phyloP scores from a whole-genome alignment of 2,797 vertebrate genomes.

The Platalea minor region DNA sequence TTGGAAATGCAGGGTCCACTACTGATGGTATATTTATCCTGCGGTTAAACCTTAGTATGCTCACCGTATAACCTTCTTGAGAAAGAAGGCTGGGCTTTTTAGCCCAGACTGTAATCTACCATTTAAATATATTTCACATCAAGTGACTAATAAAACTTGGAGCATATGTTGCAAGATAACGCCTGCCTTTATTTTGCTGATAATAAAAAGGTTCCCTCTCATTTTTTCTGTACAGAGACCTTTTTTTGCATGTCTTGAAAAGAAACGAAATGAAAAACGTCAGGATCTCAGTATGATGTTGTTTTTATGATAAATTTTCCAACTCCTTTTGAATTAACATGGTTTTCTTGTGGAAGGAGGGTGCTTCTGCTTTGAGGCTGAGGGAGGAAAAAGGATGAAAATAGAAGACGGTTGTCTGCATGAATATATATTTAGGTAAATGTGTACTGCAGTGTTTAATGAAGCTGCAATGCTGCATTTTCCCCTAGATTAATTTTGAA shows the following conservation, averaged over 20 bases:
- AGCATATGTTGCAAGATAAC: neutral
- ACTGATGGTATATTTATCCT: neutral
- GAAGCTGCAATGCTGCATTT: neutral
- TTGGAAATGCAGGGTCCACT: neutral
- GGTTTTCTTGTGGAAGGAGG: neutral
- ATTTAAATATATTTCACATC: neutral
- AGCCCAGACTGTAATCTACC: neutral
- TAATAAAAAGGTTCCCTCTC: neutral
- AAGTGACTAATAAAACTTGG: neutral
- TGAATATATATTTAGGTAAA: neutral
- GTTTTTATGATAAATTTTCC: neutral
- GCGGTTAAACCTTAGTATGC: neutral
- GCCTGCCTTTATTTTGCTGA: neutral
- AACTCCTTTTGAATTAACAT: neutral
- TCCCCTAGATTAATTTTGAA: conserved; percentile 9
- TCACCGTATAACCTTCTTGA: neutral
- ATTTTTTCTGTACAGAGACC: neutral
- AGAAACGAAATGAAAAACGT: neutral
- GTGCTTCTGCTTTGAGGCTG: neutral
- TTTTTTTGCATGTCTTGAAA: neutral
- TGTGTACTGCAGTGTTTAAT: neutral
- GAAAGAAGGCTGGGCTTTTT: neutral
- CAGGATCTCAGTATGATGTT: neutral
- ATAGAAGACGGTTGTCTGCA: neutral
- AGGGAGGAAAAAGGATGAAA: neutral